These are phyloP conservation scores for Pammene fasciana DNA, from an alignment of 2,888 invertebrate species.

Conservation along the genomic window DNA sequence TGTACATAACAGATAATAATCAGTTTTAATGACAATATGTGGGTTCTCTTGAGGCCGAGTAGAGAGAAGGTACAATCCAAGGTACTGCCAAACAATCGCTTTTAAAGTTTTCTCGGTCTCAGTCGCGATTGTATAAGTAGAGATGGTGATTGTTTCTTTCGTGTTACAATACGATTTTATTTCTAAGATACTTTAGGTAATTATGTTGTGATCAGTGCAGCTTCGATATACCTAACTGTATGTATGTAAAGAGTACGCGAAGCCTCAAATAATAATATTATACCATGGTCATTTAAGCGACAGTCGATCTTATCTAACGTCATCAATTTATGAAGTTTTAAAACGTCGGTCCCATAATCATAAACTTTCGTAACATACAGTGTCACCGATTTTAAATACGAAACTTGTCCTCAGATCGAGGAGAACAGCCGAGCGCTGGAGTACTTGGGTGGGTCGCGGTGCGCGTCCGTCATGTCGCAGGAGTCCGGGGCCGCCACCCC, in stretches of 20 bases:
- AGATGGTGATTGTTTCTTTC: background rate
- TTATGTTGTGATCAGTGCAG: background rate
- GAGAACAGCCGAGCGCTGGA: conserved; percentile 95
- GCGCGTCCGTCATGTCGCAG: conserved; percentile 91
- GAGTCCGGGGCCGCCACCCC: conserved; percentile 90
- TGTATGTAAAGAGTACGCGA: background rate
- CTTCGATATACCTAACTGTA: background rate
- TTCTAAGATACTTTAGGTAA: too few relatives aligned
- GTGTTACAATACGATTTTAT: background rate
- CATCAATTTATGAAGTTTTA: background rate
- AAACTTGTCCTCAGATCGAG: conserved; percentile 88
- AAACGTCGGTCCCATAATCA: background rate
- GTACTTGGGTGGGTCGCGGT: conserved; percentile 90
- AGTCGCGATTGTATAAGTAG: background rate
- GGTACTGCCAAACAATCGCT: conserved; percentile 1
- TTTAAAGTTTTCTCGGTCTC: background rate
- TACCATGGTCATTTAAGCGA: too few relatives aligned
- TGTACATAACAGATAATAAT: background rate
- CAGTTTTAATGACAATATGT: background rate
- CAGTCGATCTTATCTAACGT: too few relatives aligned
- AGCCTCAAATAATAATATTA: too few relatives aligned
- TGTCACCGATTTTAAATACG: background rate
- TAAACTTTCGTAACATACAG: background rate
- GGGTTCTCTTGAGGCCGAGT: conserved; percentile 1
- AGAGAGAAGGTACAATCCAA: background rate